phyloP scores from a whole-genome alignment of 2,113 vertebrate species.

The Marmota monax region DNA sequence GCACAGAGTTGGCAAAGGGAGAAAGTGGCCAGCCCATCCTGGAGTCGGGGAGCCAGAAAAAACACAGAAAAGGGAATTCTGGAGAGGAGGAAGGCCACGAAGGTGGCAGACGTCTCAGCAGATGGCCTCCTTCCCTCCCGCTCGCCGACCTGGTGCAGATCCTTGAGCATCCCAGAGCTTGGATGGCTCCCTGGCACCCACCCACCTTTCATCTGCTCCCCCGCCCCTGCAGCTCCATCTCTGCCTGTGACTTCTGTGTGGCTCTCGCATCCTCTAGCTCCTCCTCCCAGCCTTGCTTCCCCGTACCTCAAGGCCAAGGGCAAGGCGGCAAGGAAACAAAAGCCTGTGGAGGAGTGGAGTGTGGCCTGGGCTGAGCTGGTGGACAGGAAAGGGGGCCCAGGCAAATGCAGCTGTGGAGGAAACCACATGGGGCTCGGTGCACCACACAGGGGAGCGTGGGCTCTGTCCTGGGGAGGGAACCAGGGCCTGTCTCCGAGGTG shows the following conservation, averaged over 20 bases:
- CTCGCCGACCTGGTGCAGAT: too few relatives aligned
- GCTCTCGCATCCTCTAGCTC: neutral
- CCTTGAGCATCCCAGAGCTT: too few relatives aligned
- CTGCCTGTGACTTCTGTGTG: neutral
- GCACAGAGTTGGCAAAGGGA: neutral
- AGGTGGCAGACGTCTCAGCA: neutral
- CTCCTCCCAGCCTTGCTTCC: neutral
- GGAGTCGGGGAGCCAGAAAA: neutral
- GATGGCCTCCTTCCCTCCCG: neutral
- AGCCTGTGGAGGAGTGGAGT: too few relatives aligned
- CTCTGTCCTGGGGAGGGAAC: neutral
- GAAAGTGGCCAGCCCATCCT: neutral
- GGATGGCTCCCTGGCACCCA: too few relatives aligned
- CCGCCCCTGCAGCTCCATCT: neutral
- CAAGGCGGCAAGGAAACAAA: neutral
- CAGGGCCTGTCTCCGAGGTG: neutral
- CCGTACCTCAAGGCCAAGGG: neutral
- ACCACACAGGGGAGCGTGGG: neutral
- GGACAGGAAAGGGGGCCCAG: neutral
- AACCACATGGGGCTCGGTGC: neutral
- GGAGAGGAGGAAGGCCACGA: neutral
- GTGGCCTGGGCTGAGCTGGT: neutral
- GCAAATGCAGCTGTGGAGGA: neutral
- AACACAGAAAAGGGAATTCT: neutral
- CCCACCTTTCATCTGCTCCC: neutral